A percentile compares a stretch with the other conserved stretches of the same genome.
Evolutionary conservation across 2,888 invertebrate species (phyloP).

Genomic region (Caenorhabditis sp.): DNA sequence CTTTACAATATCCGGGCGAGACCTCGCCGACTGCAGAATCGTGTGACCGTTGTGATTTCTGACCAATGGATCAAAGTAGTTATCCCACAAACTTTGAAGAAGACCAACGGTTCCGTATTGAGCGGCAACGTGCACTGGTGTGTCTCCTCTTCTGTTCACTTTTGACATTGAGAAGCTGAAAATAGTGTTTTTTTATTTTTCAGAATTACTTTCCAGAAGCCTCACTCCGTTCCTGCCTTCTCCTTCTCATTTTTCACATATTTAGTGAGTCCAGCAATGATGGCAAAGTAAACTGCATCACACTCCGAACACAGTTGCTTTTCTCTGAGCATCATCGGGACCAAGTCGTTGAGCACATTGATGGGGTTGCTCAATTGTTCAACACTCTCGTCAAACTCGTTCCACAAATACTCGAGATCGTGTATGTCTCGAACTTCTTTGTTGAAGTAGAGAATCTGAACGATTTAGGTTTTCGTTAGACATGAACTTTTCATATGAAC

Average conservation of each 20-base stretch:
- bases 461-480: neutral
- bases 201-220: no score
- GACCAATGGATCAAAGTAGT: slow-evolving; percentile 11
- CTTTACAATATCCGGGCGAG: slow-evolving; percentile 21
- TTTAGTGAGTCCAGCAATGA: slow-evolving; percentile 12
- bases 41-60: slow-evolving; percentile 21
- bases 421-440: neutral
- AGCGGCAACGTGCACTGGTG: slow-evolving; percentile 40
- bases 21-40: slow-evolving; percentile 14
- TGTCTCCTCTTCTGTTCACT: slow-evolving; percentile 23
- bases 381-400: slow-evolving; percentile 8
- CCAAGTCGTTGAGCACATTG: slow-evolving; percentile 22
- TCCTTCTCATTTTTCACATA: slow-evolving; percentile 9
- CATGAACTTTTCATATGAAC: neutral
- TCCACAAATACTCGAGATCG: slow-evolving; percentile 18
- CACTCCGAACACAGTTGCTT: slow-evolving; percentile 9
- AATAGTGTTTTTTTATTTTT: neutral
- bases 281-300: slow-evolving; percentile 28
- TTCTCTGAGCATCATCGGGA: slow-evolving; percentile 15
- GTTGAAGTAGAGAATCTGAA: slow-evolving; percentile 42
- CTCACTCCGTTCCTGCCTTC: slow-evolving; percentile 16
- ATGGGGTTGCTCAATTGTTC: neutral
- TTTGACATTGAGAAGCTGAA: slow-evolving; percentile 26
- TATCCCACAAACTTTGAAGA: slow-evolving; percentile 20
- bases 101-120: slow-evolving; percentile 6